Base-by-base conservation (phyloP, 2,113 vertebrate species). In the Sturnira hondurensis region DNA sequence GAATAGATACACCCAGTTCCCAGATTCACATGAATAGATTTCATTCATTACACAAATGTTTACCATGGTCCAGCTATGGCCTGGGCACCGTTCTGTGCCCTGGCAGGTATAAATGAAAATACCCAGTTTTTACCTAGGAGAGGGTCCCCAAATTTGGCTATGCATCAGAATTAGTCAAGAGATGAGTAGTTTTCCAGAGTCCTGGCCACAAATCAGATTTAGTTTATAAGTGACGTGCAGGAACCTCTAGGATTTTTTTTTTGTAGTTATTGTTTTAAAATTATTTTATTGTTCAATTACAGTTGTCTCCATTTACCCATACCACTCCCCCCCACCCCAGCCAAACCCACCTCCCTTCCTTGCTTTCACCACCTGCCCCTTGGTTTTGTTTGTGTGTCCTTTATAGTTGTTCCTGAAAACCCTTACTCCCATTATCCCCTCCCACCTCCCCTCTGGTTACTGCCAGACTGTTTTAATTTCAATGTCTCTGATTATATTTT, bases 1-100 rank as follows among this genome's bases (percentile, higher is more conserved):
- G 74, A 92, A 45, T 93, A 67, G 33, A 74, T 93, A 73, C 16
- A 86, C 67, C 54, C n/a, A 67, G 36, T 82, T 31, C 36, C 38
- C 85, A 83, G 77, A 41, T 94, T 93, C 45, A 20, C 22, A 9
- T 78, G 81, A 28, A 26, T 95, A 89, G 76, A 91, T 73, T 95
- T 87, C 52, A 77, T 93, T 93, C 31, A 26, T 77, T 95, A 86
- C 33, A 24, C 73, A 93, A 12, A 76, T 89, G n/a, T 85, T 90
- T 86, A 70, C 78, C 52, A 78, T 14, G 56, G 38, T 77, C n/a
- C 67, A 76, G 1, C 41, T 95, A 1, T 96, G 91, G 41, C 33
- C 54, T 50, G 67, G 33, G 31, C 54, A 77, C 17, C 0, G 0
- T 83, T 45, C 54, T 67, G 70, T 74, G 56, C 47, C 8, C 63